These are phyloP conservation scores for Myathropa florea DNA, from an alignment of 2,888 invertebrate species.

Conservation along the genomic window DNA sequence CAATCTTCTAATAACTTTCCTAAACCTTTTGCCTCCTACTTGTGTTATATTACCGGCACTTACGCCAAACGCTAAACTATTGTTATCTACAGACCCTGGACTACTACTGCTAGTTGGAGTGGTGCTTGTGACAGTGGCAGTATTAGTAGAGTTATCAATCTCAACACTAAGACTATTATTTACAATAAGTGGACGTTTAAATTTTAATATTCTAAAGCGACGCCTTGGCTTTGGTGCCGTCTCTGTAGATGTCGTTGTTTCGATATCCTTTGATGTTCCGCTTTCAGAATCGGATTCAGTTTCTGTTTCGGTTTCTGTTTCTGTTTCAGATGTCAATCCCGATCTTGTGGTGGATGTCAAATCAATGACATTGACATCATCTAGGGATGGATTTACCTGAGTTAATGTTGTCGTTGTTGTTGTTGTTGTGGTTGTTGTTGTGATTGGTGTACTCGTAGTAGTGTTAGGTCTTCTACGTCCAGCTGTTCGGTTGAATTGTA, in stretches of 20 bases:
- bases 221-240: constrained; percentile 36
- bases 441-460: constrained; percentile 19
- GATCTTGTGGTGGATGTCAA: constrained; percentile 32
- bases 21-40: constrained; percentile 20
- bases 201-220: constrained; percentile 63
- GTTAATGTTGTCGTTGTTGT: constrained; percentile 11
- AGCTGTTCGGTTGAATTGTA: constrained; percentile 77
- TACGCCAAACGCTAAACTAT: constrained; percentile 47
- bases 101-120: constrained; percentile 12
- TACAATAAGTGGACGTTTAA: constrained; percentile 53
- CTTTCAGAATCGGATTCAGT: background rate
- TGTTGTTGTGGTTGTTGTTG: constrained; percentile 26
- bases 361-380: constrained; percentile 29
- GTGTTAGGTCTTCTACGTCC: constrained; percentile 58
- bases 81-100: constrained; percentile 63
- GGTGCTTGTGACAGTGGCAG: constrained; percentile 35
- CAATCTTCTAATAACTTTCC: constrained; percentile 46
- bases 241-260: constrained; percentile 44
- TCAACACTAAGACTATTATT: constrained; percentile 59
- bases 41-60: constrained; percentile 30
- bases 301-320: background rate
- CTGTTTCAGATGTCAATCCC: constrained; percentile 25
- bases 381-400: constrained; percentile 45
- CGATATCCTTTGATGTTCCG: constrained; percentile 38
- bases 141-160: constrained; percentile 65